A percentile compares a stretch with the other conserved stretches of the same genome.
These are phyloP conservation scores for Chaenodraco wilsoni DNA, from an alignment of 2,797 vertebrate genomes.

Conservation along the genomic window DNA sequence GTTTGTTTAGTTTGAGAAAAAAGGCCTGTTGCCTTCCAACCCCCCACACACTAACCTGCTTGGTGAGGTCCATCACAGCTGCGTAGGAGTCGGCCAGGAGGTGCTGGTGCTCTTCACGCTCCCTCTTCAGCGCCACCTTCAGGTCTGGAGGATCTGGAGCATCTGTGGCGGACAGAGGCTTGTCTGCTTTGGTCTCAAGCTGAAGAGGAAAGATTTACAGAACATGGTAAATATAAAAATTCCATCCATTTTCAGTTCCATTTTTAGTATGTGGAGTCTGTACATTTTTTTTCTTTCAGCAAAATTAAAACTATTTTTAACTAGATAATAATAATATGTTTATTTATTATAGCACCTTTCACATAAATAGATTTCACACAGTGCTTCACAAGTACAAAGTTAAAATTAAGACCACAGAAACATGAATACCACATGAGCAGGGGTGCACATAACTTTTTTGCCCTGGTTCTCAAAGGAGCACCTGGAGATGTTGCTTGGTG, in stretches of 20 bases:
- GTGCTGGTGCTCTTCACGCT: constrained; percentile 95
- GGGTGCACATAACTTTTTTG: too few relatives aligned
- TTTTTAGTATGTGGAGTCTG: background rate
- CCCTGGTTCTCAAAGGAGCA: too few relatives aligned
- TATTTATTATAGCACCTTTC: background rate
- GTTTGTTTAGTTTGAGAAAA: too few relatives aligned
- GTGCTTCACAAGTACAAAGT: too few relatives aligned
- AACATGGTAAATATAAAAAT: background rate
- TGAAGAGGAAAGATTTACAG: constrained; percentile 51
- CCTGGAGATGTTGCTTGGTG: too few relatives aligned
- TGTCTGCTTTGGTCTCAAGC: constrained; percentile 91
- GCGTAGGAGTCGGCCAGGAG: constrained; percentile 96
- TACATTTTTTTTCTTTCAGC: background rate
- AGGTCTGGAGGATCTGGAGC: constrained; percentile 86
- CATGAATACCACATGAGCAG: too few relatives aligned
- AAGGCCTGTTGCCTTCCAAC: background rate
- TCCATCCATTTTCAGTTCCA: background rate
- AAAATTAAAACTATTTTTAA: background rate
- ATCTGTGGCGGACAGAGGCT: constrained; percentile 82
- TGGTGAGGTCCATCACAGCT: constrained; percentile 96
- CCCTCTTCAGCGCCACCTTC: constrained; percentile 91
- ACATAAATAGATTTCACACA: too few relatives aligned
- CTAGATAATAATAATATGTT: too few relatives aligned
- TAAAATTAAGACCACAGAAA: too few relatives aligned
- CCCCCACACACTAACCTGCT: constrained; percentile 74